These are phyloP conservation scores for Pseudomugil tenellus DNA, from an alignment of 2,797 vertebrate genomes.

Conservation along the genomic window DNA sequence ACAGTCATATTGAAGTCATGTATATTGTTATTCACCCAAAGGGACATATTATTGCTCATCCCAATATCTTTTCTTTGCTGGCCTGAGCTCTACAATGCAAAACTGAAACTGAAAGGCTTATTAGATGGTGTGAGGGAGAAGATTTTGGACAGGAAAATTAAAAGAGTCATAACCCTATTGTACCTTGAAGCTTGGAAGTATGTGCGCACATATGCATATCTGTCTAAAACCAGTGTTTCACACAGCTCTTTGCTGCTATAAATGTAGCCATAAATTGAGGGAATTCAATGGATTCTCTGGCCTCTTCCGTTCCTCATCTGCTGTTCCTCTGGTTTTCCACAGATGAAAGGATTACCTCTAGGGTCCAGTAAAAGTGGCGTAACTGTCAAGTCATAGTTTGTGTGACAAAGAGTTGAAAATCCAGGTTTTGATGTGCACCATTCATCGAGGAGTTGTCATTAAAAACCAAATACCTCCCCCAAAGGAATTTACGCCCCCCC, in stretches of 20 bases:
- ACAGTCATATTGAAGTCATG: conserved; percentile 14
- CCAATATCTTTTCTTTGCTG: conserved; percentile 45
- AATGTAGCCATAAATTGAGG: conserved; percentile 59
- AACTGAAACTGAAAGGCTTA: conserved; percentile 37
- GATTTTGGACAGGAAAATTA: conserved; percentile 60
- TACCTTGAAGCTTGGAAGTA: conserved; percentile 13
- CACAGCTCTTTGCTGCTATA: conserved; percentile 58
- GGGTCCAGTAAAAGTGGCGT: conserved; percentile 20
- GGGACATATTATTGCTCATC: conserved; percentile 35
- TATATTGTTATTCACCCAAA: conserved; percentile 47
- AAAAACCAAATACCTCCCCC: too few relatives aligned
- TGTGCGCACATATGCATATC: conserved; percentile 19
- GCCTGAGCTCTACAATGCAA: conserved; percentile 40
- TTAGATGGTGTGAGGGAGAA: conserved; percentile 39
- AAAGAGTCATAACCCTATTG: conserved; percentile 41
- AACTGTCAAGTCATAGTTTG: conserved; percentile 35
- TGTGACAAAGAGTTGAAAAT: conserved; percentile 19
- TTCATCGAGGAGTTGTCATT: too few relatives aligned
- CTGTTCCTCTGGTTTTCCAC: conserved; percentile 23
- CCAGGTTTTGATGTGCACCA: not conserved
- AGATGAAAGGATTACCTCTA: conserved; percentile 46
- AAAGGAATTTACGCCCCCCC: too few relatives aligned
- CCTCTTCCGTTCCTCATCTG: conserved; percentile 43
- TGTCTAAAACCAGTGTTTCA: conserved; percentile 37
- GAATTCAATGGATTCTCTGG: conserved; percentile 50